These are phyloP conservation scores for Lineus longissimus DNA, from an alignment of 1,140 invertebrate species.

Conservation along the genomic window DNA sequence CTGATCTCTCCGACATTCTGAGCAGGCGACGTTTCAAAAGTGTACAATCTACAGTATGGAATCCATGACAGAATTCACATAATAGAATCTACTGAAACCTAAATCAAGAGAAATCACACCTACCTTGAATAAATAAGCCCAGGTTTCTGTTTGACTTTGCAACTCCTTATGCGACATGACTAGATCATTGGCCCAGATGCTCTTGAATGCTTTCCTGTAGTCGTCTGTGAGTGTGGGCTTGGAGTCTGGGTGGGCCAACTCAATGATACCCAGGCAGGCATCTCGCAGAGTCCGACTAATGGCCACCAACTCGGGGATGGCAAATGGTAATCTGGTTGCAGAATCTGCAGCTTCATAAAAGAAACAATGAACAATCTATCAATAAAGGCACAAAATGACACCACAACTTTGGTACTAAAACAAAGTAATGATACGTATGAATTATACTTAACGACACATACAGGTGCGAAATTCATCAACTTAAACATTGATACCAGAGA, in stretches of 20 bases:
- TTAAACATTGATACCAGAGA: neutral
- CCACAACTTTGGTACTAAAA: no score
- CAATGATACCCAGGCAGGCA: conserved; percentile 81
- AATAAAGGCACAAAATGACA: no score
- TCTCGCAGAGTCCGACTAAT: conserved; percentile 60
- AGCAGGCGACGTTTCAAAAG: no score
- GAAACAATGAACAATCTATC: neutral
- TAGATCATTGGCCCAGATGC: conserved; percentile 25
- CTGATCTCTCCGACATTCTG: no score
- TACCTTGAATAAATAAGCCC: conserved; percentile 64
- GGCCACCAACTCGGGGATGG: conserved; percentile 51
- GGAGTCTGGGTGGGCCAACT: conserved; percentile 82
- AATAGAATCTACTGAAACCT: no score
- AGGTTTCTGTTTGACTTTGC: conserved; percentile 43
- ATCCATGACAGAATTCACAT: no score
- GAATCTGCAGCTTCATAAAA: conserved; percentile 20
- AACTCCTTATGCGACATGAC: conserved; percentile 23
- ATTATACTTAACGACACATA: no score
- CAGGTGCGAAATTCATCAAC: no score
- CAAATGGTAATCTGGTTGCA: conserved; percentile 57
- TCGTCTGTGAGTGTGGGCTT: conserved; percentile 57
- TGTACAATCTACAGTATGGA: no score
- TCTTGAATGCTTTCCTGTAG: conserved; percentile 41
- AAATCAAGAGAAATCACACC: neutral
- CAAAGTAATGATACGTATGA: no score